These are phyloP conservation scores for Drosophila teissieri DNA, from an alignment of 1,140 invertebrate species.

Conservation along the genomic window DNA sequence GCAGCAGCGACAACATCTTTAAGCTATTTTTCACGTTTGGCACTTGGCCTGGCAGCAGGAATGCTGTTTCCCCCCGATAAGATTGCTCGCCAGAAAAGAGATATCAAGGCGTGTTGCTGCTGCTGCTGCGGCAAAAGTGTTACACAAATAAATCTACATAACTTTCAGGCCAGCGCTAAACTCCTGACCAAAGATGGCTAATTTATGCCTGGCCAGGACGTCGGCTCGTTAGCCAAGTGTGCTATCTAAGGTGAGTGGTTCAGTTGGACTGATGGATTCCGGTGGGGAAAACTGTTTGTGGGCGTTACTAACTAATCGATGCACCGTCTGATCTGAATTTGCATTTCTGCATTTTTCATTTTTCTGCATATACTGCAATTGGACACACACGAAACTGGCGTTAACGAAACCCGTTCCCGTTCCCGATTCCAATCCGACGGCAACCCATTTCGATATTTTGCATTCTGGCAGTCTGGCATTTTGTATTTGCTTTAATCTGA, in stretches of 20 bases:
- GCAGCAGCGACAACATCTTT: constrained; percentile 43
- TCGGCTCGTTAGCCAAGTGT: constrained; percentile 63
- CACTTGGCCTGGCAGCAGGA: constrained; percentile 55
- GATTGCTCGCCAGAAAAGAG: constrained; percentile 44
- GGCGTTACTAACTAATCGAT: constrained; percentile 64
- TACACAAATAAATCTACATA: constrained; percentile 82
- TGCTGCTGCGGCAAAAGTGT: constrained; percentile 57
- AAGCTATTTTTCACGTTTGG: constrained; percentile 64
- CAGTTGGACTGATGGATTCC: background rate
- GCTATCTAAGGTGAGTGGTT: constrained; percentile 36
- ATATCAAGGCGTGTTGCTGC: constrained; percentile 55
- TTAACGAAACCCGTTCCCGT: constrained; percentile 47
- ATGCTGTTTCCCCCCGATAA: constrained; percentile 51
- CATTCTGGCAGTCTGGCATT: constrained; percentile 59
- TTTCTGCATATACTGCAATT: constrained; percentile 6
- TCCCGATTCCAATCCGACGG: constrained; percentile 20
- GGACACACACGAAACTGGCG: constrained; percentile 25
- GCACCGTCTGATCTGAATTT: constrained; percentile 28
- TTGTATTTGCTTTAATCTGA: constrained; percentile 69
- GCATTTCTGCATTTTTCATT: constrained; percentile 6
- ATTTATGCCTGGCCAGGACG: constrained; percentile 43
- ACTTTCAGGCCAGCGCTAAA: constrained; percentile 56
- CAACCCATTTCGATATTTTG: constrained; percentile 66
- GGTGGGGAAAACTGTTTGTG: constrained; percentile 17
- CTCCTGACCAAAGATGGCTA: constrained; percentile 35